Base-by-base conservation (phyloP, 2,113 vertebrate species). In the Pitta sordida region DNA sequence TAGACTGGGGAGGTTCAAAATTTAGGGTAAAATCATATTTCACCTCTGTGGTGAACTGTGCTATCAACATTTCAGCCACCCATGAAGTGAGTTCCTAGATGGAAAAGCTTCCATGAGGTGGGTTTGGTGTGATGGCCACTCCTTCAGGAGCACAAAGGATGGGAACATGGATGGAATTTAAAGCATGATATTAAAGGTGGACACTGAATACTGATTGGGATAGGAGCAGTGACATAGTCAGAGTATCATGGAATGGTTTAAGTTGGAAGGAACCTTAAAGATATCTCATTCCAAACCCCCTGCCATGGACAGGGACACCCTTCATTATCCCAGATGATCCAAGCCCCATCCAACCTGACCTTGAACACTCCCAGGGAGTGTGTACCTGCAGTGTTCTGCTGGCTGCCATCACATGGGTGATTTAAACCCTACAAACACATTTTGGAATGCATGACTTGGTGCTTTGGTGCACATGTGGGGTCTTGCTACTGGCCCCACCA, bases 1-100 rank as follows among this genome's bases (percentile, higher is more conserved):
- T 46, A 34, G 4, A 7, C 5, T 14, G 39, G 9, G 16, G 22
- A 68, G 7, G 18, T 16, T 75, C 30, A 51, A 37, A 51, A 6
- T 9, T 55, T 23, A 17, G 26, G 32, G 27, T n/a, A 32, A 93
- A 90, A 70, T 24, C 26, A 30, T 7, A 0, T 51, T 75, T 75
- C 46, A 26, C 10, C 36, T 64, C 5, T 24, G 18, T 3, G 8
- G 23, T 74, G 41, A 56, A 60, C 9, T 0, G 0, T 32, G 16
- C 29, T 55, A 39, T 36, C 32, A 44, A 15, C 2, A 6, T 63
- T 88, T 80, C 68, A 83, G 73, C n/a, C 41, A 37, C 18, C 14
- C 17, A 1, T 4, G 9, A 52, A 22, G 52, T 10, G 12, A 11
- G 44, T 30, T 34, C 15, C 13, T 48, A 6, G 5, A 7, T 5